Evolutionary conservation across 2,113 vertebrate genomes (phyloP).

Genomic region (Myotis lucifugus): DNA sequence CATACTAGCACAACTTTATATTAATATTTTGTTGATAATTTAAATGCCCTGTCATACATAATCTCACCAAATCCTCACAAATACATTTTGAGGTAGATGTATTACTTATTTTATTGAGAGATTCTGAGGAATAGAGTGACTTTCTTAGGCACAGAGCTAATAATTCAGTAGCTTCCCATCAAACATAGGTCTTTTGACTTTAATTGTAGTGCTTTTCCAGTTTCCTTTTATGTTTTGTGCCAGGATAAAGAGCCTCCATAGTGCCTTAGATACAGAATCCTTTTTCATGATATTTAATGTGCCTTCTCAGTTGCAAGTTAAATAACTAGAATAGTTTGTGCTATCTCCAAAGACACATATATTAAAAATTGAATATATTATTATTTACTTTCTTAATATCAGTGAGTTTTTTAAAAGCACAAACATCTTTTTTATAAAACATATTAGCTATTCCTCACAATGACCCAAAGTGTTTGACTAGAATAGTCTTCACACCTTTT

Average conservation of each 20-base stretch:
- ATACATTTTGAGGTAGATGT: neutral
- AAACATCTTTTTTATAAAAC: neutral
- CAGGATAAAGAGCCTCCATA: neutral
- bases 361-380: neutral
- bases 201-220: neutral
- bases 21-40: conserved; percentile 29
- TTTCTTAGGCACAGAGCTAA: neutral
- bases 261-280: neutral
- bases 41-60: neutral
- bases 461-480: neutral
- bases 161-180: neutral
- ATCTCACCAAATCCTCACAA: neutral
- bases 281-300: neutral
- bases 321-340: neutral
- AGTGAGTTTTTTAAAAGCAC: neutral
- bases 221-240: neutral
- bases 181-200: neutral
- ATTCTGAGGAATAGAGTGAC: neutral
- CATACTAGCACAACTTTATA: neutral
- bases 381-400: neutral
- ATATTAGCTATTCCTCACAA: neutral
- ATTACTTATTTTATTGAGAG: neutral
- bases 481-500: neutral
- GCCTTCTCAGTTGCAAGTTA: neutral
- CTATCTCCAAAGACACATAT: neutral